Conservation (phyloP, 2,113 vertebrate genomes). For the Gymnobelideus leadbeateri region DNA sequence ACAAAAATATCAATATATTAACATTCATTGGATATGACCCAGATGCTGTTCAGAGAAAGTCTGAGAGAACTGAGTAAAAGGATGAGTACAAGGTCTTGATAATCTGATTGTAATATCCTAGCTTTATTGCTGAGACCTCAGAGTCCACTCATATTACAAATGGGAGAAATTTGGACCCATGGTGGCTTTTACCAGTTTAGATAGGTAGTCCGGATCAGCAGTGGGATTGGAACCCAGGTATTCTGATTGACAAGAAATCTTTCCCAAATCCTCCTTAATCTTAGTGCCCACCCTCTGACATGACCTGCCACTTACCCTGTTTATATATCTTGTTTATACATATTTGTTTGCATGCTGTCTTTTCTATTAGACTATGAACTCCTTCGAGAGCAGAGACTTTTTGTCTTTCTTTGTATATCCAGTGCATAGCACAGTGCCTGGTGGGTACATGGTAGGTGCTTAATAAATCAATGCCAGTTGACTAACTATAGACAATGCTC, state of each 20-base stretch:
- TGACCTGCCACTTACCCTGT: not conserved
- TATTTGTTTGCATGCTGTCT: not conserved
- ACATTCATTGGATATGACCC: not conserved
- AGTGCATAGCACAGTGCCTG: not conserved
- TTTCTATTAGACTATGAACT: not conserved
- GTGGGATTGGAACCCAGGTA: not conserved
- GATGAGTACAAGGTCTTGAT: not conserved
- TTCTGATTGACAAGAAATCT: not conserved
- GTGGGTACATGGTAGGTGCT: not conserved
- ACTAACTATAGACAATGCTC: not conserved
- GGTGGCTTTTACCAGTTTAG: not conserved
- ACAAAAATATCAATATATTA: not conserved
- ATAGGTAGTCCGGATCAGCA: not conserved
- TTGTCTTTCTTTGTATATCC: not conserved
- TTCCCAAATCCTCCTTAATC: not conserved
- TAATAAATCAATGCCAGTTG: not conserved
- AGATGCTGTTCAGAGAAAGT: not conserved
- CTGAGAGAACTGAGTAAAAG: not conserved
- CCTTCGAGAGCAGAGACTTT: not conserved
- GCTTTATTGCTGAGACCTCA: not conserved
- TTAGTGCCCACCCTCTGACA: not conserved
- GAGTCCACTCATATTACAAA: not conserved
- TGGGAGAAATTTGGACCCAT: not conserved
- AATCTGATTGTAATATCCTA: not conserved
- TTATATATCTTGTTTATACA: not conserved